Conservation (phyloP, 2,113 vertebrate genomes). For the Felis chaus region DNA sequence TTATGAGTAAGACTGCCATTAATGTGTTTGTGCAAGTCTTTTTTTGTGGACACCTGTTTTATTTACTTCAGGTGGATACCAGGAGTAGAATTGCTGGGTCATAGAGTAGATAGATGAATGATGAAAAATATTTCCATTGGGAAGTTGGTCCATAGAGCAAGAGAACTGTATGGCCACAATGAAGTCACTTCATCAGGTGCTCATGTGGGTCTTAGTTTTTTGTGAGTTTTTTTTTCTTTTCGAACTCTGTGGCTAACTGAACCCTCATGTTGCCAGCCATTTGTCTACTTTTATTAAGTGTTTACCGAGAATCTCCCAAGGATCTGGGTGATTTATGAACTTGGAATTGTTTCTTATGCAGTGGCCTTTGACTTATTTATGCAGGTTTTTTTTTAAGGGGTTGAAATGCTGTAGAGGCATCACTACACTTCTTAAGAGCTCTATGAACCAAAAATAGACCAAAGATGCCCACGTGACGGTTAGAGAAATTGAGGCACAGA, state of each 20-base stretch:
- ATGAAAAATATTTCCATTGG: neutral
- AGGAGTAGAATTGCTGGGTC: neutral
- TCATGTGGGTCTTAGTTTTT: neutral
- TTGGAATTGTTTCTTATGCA: neutral
- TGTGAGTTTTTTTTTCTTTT: neutral
- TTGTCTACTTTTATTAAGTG: conserved; percentile 29
- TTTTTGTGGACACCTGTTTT: neutral
- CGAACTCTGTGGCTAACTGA: neutral
- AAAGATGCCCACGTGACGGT: neutral
- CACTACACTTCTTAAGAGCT: neutral
- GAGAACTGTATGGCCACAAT: neutral
- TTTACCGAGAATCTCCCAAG: conserved; percentile 33
- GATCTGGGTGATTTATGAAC: neutral
- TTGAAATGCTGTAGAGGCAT: neutral
- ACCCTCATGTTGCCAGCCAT: neutral
- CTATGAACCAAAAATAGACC: neutral
- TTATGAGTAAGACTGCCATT: conserved; percentile 11
- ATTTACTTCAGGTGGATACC: neutral
- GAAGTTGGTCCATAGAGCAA: neutral
- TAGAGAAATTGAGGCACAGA: neutral
- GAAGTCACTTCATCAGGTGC: neutral
- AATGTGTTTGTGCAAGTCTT: neutral
- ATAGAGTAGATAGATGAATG: neutral
- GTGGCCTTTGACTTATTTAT: neutral
- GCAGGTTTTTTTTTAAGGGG: neutral